phyloP scores from a whole-genome alignment of 2,888 invertebrate species.

The Morinoia aosen region DNA sequence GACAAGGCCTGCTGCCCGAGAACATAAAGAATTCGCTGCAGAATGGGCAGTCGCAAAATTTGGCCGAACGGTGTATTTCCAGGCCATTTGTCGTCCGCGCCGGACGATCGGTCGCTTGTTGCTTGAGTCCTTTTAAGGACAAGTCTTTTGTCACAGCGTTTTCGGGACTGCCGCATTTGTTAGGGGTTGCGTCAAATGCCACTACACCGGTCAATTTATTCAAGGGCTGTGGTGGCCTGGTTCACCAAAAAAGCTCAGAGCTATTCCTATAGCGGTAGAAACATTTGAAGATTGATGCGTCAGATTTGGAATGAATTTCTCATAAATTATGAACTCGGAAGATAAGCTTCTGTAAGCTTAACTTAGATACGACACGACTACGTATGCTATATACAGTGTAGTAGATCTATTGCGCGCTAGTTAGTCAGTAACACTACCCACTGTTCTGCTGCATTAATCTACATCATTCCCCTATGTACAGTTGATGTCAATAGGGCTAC shows the following conservation, averaged over 20 bases:
- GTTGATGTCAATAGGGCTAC: too few species aligned
- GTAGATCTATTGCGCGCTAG: too few species aligned
- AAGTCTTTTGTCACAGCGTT: slow-evolving; percentile 17
- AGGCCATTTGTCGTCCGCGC: slow-evolving; percentile 1
- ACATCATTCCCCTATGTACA: too few species aligned
- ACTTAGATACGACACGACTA: not conserved
- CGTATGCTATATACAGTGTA: not conserved
- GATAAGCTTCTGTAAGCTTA: not conserved
- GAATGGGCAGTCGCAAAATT: slow-evolving; percentile 17
- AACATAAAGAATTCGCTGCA: slow-evolving; percentile 1
- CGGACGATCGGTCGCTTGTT: not conserved
- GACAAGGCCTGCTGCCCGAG: slow-evolving; percentile 3
- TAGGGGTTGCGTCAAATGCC: not conserved
- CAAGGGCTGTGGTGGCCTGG: not conserved
- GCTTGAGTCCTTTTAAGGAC: not conserved
- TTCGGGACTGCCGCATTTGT: not conserved
- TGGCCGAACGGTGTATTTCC: slow-evolving; percentile 3
- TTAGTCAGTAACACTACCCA: too few species aligned
- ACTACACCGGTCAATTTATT: slow-evolving; percentile 17
- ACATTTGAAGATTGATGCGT: not conserved
- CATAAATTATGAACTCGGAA: not conserved
- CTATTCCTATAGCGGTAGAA: not conserved
- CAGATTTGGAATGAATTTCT: not conserved
- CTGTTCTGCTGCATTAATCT: too few species aligned
- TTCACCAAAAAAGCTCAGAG: not conserved